Percentiles rank a stretch among this genome's conserved stretches.
Conservation (phyloP, 1,140 invertebrate genomes). For the Catajapyx aquilonaris region DNA sequence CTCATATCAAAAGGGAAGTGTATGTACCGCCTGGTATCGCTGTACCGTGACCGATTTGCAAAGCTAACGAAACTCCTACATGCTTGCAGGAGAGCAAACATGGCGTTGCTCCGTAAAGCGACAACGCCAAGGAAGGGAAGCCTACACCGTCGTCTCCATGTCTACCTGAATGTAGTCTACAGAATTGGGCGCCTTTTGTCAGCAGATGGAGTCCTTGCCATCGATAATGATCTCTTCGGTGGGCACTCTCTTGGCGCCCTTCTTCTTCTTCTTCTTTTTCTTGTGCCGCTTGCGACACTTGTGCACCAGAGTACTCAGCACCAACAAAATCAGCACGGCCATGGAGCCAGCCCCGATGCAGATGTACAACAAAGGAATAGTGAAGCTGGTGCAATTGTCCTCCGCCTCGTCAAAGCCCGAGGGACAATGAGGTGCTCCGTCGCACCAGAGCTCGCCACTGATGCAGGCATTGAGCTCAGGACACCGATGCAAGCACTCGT, state of each 20-base stretch:
- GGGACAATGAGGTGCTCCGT: constrained; percentile 44
- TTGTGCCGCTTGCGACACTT: constrained; percentile 34
- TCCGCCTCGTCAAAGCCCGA: constrained; percentile 49
- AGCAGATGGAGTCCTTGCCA: constrained; percentile 47
- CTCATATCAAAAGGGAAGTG: too few relatives aligned
- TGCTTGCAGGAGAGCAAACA: too few relatives aligned
- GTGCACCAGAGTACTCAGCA: constrained; percentile 37
- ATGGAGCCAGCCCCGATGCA: constrained; percentile 32
- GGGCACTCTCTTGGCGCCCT: constrained; percentile 11
- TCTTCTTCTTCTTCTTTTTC: constrained; percentile 32
- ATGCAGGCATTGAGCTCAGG: constrained; percentile 51
- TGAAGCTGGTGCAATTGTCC: constrained; percentile 42
- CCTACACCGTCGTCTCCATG: constrained; percentile 36
- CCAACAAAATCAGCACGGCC: constrained; percentile 26
- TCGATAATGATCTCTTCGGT: constrained; percentile 34
- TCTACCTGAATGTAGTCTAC: constrained; percentile 16
- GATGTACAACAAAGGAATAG: constrained; percentile 39
- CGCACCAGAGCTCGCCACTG: constrained; percentile 45
- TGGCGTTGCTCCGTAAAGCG: too few relatives aligned
- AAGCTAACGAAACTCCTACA: too few relatives aligned
- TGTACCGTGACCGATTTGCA: too few relatives aligned
- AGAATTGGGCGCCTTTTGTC: constrained; percentile 29
- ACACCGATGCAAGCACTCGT: constrained; percentile 25
- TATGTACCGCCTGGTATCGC: too few relatives aligned
- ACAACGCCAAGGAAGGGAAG: too few relatives aligned